Percentiles rank a stretch among this genome's conserved stretches.
phyloP scores from a whole-genome alignment of 1,140 invertebrate species.

The Himalopsyche phryganea region DNA sequence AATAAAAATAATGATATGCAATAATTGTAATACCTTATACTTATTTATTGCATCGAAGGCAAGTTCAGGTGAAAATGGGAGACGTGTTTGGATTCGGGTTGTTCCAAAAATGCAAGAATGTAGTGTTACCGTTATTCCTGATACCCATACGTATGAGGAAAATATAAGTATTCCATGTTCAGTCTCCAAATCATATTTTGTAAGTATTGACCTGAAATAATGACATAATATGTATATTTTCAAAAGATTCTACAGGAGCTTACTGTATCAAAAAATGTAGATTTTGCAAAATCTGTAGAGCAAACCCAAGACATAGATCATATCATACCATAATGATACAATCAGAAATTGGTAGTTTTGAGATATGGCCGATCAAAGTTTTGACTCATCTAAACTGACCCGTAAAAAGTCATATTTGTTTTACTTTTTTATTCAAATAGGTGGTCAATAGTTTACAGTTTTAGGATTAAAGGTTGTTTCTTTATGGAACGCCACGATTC shows the following conservation, averaged over 20 bases:
- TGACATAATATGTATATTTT: neutral
- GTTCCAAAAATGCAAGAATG: slow-evolving; percentile 5
- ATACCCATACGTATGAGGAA: slow-evolving; percentile 19
- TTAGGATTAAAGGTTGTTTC: no score
- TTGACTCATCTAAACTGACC: no score
- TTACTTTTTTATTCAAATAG: no score
- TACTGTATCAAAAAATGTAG: neutral
- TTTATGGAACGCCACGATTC: no score
- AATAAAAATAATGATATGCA: no score
- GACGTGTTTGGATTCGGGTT: neutral
- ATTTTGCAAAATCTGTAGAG: neutral
- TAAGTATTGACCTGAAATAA: neutral
- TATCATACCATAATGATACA: no score
- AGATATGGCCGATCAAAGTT: no score
- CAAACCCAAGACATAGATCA: neutral
- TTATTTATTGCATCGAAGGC: slow-evolving; percentile 1
- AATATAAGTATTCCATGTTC: neutral
- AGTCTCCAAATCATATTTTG: no score
- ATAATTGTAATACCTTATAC: neutral
- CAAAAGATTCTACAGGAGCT: neutral
- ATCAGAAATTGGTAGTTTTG: no score
- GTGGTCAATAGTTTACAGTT: no score
- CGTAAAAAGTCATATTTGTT: slow-evolving; percentile 3
- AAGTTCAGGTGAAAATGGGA: slow-evolving; percentile 7
- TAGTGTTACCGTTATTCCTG: neutral